Conservation (phyloP, 2,113 vertebrate species). For the Hepsetus odoe region DNA sequence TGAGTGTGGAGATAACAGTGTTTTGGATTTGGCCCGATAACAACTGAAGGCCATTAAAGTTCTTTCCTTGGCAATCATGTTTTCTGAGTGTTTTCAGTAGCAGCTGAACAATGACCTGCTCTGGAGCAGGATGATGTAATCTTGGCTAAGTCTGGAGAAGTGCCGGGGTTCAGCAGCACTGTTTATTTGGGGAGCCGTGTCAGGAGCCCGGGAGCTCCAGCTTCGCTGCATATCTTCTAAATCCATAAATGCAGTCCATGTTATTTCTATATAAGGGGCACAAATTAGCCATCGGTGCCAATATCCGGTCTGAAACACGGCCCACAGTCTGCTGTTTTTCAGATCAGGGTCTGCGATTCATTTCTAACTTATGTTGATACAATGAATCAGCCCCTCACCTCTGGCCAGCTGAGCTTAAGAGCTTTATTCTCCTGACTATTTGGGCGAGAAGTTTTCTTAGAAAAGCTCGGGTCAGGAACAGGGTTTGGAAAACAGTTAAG, state of each 20-base stretch:
- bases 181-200: slow-evolving; percentile 37
- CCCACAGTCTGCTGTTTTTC: background rate
- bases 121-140: slow-evolving; percentile 50
- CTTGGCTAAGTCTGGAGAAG: slow-evolving; percentile 79
- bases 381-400: slow-evolving; percentile 4
- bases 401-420: background rate
- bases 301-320: slow-evolving; percentile 4
- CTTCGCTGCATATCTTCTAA: slow-evolving; percentile 29
- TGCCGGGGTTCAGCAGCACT: slow-evolving; percentile 33
- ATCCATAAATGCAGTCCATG: background rate
- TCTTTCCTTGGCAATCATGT: slow-evolving; percentile 53
- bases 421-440: background rate
- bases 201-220: slow-evolving; percentile 7
- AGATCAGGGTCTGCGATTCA: background rate
- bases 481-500: background rate
- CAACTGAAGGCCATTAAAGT: slow-evolving; percentile 57
- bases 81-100: slow-evolving; percentile 61
- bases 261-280: slow-evolving; percentile 5
- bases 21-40: slow-evolving; percentile 57
- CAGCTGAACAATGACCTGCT: slow-evolving; percentile 54
- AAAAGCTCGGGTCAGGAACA: background rate
- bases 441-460: background rate
- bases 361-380: background rate
- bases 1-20: slow-evolving; percentile 56
- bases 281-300: background rate